A percentile compares a stretch with the other conserved stretches of the same genome.
phyloP scores from a whole-genome alignment of 1,140 invertebrate species.

The Sminthurinus signatus region DNA sequence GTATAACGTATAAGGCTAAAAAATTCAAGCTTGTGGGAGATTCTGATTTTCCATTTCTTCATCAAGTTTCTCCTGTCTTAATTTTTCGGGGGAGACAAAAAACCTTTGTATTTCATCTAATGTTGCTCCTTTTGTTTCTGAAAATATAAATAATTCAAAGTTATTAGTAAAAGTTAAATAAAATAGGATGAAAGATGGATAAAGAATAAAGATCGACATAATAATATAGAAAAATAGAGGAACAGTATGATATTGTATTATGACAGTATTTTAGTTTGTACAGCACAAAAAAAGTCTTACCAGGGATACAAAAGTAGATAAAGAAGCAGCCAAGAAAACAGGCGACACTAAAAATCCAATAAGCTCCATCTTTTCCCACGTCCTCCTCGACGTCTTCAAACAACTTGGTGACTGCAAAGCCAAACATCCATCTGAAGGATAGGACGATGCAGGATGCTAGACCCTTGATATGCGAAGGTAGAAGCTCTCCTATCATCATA shows the following conservation, averaged over 20 bases:
- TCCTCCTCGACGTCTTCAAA: conserved; percentile 47
- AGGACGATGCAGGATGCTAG: conserved; percentile 46
- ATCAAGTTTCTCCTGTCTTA: neutral
- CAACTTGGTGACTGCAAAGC: conserved; percentile 51
- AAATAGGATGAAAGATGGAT: too few species aligned
- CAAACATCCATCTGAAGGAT: conserved; percentile 49
- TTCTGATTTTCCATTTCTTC: conserved; percentile 1
- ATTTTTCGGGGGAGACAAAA: neutral
- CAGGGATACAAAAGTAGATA: conserved; percentile 59
- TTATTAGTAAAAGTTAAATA: too few species aligned
- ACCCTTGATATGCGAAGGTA: conserved; percentile 27
- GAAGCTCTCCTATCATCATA: conserved; percentile 54
- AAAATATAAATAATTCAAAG: too few species aligned
- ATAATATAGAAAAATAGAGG: too few species aligned
- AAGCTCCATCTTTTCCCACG: conserved; percentile 51
- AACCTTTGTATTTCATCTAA: conserved; percentile 57
- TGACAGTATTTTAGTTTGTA: too few species aligned
- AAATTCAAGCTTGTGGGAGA: neutral
- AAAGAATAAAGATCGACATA: too few species aligned
- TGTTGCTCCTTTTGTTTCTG: too few species aligned
- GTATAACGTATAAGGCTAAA: neutral
- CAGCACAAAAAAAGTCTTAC: too few species aligned
- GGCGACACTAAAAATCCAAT: conserved; percentile 53
- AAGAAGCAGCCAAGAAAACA: conserved; percentile 52
- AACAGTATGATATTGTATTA: too few species aligned